Base-by-base conservation (phyloP, 2,797 vertebrate species). In the Eurystomus glaucurus region DNA sequence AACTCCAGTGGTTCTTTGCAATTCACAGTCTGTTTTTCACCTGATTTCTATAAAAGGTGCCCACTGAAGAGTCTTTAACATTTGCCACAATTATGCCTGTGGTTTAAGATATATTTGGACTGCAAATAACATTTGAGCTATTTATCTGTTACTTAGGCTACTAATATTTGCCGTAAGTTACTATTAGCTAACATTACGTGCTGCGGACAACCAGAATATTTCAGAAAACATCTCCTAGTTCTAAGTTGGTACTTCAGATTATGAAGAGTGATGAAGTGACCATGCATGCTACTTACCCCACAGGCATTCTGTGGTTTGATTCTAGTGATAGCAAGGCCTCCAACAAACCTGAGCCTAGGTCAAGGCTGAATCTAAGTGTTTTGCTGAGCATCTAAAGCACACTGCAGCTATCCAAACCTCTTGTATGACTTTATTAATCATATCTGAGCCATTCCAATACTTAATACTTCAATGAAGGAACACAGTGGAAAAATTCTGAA, bases 201-300 rank as follows among this genome's bases (percentile, higher is more conserved):
- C 37, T 71, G n/a, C 25, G 51, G 22, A n/a, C 14, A 23, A 29
- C 7, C 10, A n/a, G 17, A 45, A 9, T 4, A 35, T 39, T 90
- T 86, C 4, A 43, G 14, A 22, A 60, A 77, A 45, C 5, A 28
- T 41, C 58, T 64, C 64, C 25, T 31, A 31, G 16, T 35, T 54
- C n/a, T 76, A 35, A 35, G 9, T 31, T 33, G 23, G 20, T 55
- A 7, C 4, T 22, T 70, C 39, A 25, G 29, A 31, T 26, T 35
- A 26, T 2, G 8, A 31, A 35, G 5, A 68, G 3, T 4, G 66
- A 57, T 4, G 14, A 66, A 58, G 25, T 9, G 35, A 45, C 3
- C 0, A n/a, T 4, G 6, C 0, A 0, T 22, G 48, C 6, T 20
- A 11, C 29, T 43, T 15, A 43, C 48, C 48, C n/a, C 48, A 69